Conservation (phyloP, 30 jellyfish, hydroid and myxozoan species). For the Hydractinia echinata region DNA sequence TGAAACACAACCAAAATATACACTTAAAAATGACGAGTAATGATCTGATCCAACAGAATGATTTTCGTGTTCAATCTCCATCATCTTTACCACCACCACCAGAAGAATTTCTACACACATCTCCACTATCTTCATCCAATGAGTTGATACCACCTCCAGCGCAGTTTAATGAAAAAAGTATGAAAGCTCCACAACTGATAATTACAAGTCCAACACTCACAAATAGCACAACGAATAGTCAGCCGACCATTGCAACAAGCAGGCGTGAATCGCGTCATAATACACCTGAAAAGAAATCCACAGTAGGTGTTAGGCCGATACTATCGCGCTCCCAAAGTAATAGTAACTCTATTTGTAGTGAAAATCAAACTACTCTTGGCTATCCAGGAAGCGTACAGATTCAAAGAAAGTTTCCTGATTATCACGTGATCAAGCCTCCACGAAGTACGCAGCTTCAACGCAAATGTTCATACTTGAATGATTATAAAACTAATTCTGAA, state of each 20-base stretch:
- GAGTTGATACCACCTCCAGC: constrained; percentile 70
- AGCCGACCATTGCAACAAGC: no score
- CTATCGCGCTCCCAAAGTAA: no score
- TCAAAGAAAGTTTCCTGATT: not conserved
- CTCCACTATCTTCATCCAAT: constrained; percentile 66
- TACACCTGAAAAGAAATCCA: no score
- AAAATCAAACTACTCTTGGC: not conserved
- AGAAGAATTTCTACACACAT: constrained; percentile 49
- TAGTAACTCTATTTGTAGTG: no score
- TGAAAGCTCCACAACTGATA: constrained; percentile 38
- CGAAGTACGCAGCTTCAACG: not conserved
- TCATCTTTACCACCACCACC: constrained; percentile 83
- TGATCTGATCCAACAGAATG: no score
- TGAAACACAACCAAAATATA: no score
- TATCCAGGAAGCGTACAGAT: constrained; percentile 1
- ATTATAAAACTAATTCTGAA: no score
- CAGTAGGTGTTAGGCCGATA: no score
- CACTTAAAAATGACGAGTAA: no score
- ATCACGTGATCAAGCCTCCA: not conserved
- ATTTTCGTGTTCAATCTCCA: constrained; percentile 35
- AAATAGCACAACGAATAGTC: not conserved
- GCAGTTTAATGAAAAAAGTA: constrained; percentile 48
- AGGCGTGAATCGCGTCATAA: no score
- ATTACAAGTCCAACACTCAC: constrained; percentile 67
- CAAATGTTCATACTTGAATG: not conserved